These are phyloP conservation scores for Periparus ater DNA, from an alignment of 2,797 vertebrate species.

Conservation along the genomic window DNA sequence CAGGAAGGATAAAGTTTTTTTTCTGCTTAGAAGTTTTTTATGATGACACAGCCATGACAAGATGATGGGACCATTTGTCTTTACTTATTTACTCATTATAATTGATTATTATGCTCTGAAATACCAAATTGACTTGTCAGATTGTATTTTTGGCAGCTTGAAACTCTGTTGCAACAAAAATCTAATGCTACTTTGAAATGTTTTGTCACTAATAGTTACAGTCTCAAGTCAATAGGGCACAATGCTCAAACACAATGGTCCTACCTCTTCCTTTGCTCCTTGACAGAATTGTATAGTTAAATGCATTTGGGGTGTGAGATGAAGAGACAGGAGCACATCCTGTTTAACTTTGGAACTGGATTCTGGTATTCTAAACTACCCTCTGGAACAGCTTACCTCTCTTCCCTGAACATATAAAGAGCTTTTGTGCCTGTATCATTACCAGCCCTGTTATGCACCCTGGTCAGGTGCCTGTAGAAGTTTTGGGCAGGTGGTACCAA, in stretches of 20 bases:
- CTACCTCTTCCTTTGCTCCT: neutral
- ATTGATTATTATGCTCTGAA: neutral
- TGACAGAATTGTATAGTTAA: neutral
- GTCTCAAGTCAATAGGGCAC: neutral
- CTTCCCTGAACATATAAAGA: neutral
- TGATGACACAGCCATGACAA: neutral
- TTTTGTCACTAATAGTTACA: neutral
- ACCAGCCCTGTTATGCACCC: neutral
- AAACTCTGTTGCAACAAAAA: neutral
- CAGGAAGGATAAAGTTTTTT: rapidly evolving
- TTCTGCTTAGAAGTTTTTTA: neutral
- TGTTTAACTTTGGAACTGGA: neutral
- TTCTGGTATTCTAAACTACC: neutral
- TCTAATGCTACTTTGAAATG: neutral
- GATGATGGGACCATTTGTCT: neutral
- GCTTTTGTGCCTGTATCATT: neutral
- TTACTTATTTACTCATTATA: neutral
- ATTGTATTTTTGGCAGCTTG: neutral
- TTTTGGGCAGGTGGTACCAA: neutral
- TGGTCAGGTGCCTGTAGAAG: neutral
- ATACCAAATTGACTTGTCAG: neutral
- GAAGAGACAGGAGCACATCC: neutral
- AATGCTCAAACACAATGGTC: neutral
- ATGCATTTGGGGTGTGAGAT: neutral
- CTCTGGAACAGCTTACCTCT: neutral